Evolutionary conservation across 37 sponge, comb jelly and placozoan genomes (phyloP).

Genomic region (Dysidea cf. avara): DNA sequence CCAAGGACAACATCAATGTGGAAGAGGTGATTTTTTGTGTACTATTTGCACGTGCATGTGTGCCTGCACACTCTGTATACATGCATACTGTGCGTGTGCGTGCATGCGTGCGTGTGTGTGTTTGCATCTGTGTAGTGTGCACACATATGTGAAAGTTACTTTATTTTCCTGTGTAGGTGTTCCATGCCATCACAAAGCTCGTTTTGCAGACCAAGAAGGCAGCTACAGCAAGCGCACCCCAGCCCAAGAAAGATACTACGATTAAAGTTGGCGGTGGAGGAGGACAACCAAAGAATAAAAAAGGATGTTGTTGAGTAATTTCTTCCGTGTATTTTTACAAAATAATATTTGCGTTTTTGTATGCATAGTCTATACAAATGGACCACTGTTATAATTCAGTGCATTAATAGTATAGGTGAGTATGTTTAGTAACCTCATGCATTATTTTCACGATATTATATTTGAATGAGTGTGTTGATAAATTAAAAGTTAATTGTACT

Average conservation of each 20-base stretch:
- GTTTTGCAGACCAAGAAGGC: slow-evolving; percentile 86
- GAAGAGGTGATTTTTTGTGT: slow-evolving; percentile 93
- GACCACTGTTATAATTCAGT: neutral
- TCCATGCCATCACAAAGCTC: slow-evolving; percentile 87
- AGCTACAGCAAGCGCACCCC: slow-evolving; percentile 50
- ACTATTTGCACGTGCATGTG: neutral
- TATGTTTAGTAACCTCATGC: slow-evolving; percentile 13
- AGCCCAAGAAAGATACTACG: slow-evolving; percentile 38
- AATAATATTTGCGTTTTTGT: neutral
- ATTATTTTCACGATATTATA: no score
- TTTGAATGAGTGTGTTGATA: no score
- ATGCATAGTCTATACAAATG: slow-evolving; percentile 7
- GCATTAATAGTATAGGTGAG: neutral
- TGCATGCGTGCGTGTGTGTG: slow-evolving; percentile 2
- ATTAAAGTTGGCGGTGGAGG: slow-evolving; percentile 56
- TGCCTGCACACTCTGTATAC: neutral
- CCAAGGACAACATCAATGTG: slow-evolving; percentile 96
- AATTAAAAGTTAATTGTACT: no score
- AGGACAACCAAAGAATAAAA: slow-evolving; percentile 24
- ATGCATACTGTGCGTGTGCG: no score
- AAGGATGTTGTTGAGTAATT: slow-evolving; percentile 19
- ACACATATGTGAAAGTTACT: neutral
- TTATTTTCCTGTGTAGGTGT: slow-evolving; percentile 65
- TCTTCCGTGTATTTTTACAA: neutral
- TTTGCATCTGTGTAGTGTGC: neutral